Evolutionary conservation across 2,797 vertebrate genomes (phyloP).

Genomic region (Sarcophilus harrisii): DNA sequence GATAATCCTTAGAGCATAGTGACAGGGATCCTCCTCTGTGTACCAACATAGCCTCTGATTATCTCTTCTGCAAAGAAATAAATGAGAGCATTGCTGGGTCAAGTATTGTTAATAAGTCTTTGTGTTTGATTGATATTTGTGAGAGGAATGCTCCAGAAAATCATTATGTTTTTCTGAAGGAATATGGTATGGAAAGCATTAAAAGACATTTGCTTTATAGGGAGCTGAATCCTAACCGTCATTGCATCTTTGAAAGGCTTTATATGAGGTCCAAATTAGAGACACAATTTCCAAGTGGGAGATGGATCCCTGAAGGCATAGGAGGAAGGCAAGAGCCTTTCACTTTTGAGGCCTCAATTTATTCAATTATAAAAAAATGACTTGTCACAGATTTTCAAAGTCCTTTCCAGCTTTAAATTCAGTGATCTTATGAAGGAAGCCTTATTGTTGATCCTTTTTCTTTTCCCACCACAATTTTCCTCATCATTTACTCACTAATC

Average conservation of each 20-base stretch:
- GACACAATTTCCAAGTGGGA: not conserved
- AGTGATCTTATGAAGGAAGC: not conserved
- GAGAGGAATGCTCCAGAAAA: not conserved
- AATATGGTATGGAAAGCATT: not conserved
- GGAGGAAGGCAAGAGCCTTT: not conserved
- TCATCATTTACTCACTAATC: not conserved
- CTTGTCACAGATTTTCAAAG: not conserved
- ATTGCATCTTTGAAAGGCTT: not conserved
- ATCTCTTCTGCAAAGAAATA: not conserved
- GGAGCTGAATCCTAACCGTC: not conserved
- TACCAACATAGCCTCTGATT: not conserved
- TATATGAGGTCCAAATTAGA: not conserved
- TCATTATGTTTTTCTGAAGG: not conserved
- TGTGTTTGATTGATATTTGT: not conserved
- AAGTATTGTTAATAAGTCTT: not conserved
- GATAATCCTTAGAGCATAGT: not conserved
- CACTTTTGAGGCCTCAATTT: not conserved
- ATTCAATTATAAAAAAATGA: not conserved
- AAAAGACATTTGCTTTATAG: not conserved
- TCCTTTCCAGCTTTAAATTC: not conserved
- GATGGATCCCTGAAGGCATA: not conserved
- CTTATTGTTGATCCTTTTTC: constrained; percentile 8
- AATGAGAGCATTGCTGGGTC: not conserved
- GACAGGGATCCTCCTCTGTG: not conserved
- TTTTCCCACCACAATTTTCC: constrained; percentile 19